Conservation (phyloP, 2,888 invertebrate species). For the Physocephala rufipes region DNA sequence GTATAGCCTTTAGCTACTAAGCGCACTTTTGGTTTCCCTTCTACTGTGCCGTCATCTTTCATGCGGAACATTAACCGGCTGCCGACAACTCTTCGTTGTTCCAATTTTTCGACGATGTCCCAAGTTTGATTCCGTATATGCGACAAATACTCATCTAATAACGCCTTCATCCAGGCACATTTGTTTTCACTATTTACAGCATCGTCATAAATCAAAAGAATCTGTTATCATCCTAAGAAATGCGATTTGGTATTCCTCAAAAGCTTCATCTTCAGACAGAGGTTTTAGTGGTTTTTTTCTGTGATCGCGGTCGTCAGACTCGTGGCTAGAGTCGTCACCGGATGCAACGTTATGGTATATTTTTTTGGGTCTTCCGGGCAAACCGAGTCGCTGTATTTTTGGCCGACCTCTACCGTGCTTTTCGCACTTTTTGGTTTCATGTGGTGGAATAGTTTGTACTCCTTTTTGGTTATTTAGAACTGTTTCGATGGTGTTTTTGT, state of each 20-base stretch:
- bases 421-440: background rate
- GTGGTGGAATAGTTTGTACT: too few species aligned
- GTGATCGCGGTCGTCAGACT: too few species aligned
- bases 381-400: background rate
- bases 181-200: conserved; percentile 37
- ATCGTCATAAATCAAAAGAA: conserved; percentile 36
- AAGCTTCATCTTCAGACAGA: conserved; percentile 41
- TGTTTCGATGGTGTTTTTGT: too few species aligned
- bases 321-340: background rate
- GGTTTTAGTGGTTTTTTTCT: too few species aligned
- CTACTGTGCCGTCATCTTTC: too few species aligned
- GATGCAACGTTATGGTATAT: too few species aligned
- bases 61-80: conserved; percentile 38
- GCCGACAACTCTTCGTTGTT: conserved; percentile 21
- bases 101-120: too few species aligned
- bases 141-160: conserved; percentile 17
- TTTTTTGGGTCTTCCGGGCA: too few species aligned
- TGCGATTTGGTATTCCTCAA: conserved; percentile 39
- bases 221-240: conserved; percentile 40
- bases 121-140: background rate
- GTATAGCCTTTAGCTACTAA: conserved; percentile 40
- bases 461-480: too few species aligned
- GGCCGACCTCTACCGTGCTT: background rate
- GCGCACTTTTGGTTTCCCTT: conserved; percentile 34
- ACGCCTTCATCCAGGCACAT: background rate